A percentile compares a stretch with the other conserved stretches of the same genome.
Evolutionary conservation across 2,113 vertebrate species (phyloP).

Genomic region (Stigmatopora argus): DNA sequence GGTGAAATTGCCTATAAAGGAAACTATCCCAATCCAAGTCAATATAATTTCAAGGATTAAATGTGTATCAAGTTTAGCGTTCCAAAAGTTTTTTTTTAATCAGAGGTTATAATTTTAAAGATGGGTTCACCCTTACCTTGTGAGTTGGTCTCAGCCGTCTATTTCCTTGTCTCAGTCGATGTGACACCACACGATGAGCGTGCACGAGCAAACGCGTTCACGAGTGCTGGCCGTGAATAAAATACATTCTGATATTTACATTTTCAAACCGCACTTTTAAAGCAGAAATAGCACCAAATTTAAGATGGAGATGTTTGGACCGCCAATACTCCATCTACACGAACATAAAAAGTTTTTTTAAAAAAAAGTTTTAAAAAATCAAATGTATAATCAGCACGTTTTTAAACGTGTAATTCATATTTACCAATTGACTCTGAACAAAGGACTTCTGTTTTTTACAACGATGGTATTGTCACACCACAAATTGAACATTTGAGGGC

Average conservation of each 20-base stretch:
- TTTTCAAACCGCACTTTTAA: not conserved
- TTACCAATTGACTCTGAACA: too few relatives aligned
- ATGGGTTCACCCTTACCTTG: not conserved
- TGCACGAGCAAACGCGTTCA: not conserved
- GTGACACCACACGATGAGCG: not conserved
- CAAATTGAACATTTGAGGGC: constrained; percentile 17
- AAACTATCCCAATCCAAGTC: too few relatives aligned
- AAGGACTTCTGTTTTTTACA: too few relatives aligned
- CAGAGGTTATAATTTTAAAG: not conserved
- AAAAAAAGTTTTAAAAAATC: too few relatives aligned
- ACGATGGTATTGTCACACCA: too few relatives aligned
- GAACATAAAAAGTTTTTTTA: too few relatives aligned
- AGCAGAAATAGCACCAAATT: too few relatives aligned
- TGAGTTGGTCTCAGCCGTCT: not conserved
- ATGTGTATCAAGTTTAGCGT: not conserved
- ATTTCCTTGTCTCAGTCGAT: constrained; percentile 2
- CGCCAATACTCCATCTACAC: too few relatives aligned
- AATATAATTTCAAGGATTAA: not conserved
- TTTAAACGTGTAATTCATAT: too few relatives aligned
- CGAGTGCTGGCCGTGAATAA: not conserved
- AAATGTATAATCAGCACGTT: too few relatives aligned
- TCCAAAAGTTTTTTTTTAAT: not conserved
- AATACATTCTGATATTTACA: not conserved
- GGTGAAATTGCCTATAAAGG: not conserved
- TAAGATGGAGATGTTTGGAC: too few relatives aligned